Evolutionary conservation across 2,888 invertebrate genomes (phyloP).

Genomic region (Cataglyphis rosenhaueri): DNA sequence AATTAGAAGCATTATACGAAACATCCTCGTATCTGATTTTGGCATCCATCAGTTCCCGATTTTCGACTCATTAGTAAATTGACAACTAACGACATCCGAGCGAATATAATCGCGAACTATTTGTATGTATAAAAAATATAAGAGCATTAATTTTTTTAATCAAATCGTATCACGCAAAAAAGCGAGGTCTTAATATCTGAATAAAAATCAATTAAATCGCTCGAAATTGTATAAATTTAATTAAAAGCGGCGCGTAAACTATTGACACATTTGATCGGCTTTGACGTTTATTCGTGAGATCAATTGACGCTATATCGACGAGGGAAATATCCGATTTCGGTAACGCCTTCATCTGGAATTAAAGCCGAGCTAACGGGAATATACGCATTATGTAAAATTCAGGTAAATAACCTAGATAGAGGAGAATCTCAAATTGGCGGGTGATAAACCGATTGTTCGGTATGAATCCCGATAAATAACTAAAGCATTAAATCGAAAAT

Average conservation of each 20-base stretch:
- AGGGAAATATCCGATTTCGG: neutral
- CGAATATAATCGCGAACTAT: neutral
- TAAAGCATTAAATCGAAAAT: neutral
- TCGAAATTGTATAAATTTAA: conserved; percentile 10
- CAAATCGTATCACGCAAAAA: neutral
- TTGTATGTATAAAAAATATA: neutral
- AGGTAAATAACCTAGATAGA: neutral
- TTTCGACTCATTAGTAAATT: conserved; percentile 2
- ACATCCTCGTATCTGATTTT: neutral
- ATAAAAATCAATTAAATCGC: conserved; percentile 9
- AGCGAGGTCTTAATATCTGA: neutral
- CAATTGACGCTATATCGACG: neutral
- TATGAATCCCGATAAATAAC: conserved; percentile 16
- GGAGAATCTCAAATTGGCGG: neutral
- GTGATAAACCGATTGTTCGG: neutral
- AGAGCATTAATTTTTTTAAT: neutral
- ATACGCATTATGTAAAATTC: neutral
- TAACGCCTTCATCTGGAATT: neutral
- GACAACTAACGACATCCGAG: neutral
- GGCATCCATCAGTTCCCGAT: neutral
- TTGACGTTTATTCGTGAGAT: neutral
- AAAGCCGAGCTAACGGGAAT: neutral
- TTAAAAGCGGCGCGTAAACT: neutral
- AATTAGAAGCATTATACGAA: conserved; percentile 42
- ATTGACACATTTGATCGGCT: conserved; percentile 13